phyloP scores from a whole-genome alignment of 1,140 invertebrate genomes.

The Brachionus plicatilis region DNA sequence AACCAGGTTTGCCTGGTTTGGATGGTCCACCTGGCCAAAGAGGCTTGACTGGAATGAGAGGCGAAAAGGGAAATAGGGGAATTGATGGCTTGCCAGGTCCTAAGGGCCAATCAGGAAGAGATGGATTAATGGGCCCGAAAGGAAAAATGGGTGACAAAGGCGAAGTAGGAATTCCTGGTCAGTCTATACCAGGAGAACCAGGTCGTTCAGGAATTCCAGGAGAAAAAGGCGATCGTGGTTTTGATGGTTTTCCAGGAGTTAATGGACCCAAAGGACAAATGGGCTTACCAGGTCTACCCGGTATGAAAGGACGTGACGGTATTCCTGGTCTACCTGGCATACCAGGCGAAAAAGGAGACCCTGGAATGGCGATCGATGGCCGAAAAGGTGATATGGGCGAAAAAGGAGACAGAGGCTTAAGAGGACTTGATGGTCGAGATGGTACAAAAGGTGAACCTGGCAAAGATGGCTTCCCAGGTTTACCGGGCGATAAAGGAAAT shows the following conservation, averaged over 20 bases:
- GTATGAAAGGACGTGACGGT: background rate
- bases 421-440: background rate
- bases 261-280: constrained; percentile 13
- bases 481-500: constrained; percentile 43
- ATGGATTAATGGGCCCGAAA: constrained; percentile 20
- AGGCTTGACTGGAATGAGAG: constrained; percentile 1
- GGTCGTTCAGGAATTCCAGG: background rate
- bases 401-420: constrained; percentile 36
- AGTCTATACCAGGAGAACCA: background rate
- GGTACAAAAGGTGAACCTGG: constrained; percentile 36
- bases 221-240: constrained; percentile 40
- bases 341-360: background rate
- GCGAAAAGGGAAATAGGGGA: constrained; percentile 31
- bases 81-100: constrained; percentile 41
- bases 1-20: constrained; percentile 33
- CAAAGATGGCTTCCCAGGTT: constrained; percentile 26
- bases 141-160: constrained; percentile 41
- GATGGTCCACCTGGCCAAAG: background rate
- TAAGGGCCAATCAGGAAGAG: constrained; percentile 12
- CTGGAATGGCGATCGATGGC: background rate
- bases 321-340: background rate
- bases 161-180: constrained; percentile 3
- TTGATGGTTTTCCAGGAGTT: constrained; percentile 29
- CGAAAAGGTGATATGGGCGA: background rate
- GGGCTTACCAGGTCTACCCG: constrained; percentile 29